Conservation (phyloP, 2,113 vertebrate genomes). For the Pluvianellus socialis region DNA sequence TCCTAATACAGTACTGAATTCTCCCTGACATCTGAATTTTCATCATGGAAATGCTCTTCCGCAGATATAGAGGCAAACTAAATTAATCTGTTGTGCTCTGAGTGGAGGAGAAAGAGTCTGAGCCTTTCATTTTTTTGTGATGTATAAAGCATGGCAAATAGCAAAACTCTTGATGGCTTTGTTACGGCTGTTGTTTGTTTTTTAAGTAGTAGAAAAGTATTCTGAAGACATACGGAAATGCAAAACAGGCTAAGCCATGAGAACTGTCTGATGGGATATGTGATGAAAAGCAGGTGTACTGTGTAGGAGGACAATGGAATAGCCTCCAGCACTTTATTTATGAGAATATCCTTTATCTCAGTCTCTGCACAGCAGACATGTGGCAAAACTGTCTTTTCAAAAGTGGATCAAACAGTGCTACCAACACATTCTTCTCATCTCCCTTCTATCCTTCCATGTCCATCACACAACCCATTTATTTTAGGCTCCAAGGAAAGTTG, state of each 20-base stretch:
- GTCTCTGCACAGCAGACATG: background rate
- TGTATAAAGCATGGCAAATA: background rate
- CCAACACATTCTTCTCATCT: background rate
- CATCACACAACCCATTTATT: background rate
- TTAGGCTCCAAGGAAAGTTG: background rate
- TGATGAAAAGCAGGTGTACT: slow-evolving; percentile 31
- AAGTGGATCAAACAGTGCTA: background rate
- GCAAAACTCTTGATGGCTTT: background rate
- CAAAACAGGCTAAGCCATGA: background rate
- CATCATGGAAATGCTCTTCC: slow-evolving; percentile 35
- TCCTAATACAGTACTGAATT: slow-evolving; percentile 54
- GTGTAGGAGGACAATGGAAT: slow-evolving; percentile 7
- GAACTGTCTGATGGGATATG: background rate
- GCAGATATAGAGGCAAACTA: slow-evolving; percentile 45
- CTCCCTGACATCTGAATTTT: slow-evolving; percentile 58
- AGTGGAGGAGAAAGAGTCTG: background rate
- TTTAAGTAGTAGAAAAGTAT: background rate
- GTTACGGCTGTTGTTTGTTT: background rate
- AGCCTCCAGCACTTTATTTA: slow-evolving; percentile 17
- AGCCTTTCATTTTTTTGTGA: background rate
- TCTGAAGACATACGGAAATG: slow-evolving; percentile 29
- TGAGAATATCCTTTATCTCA: slow-evolving; percentile 10
- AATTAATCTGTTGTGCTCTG: slow-evolving; percentile 31
- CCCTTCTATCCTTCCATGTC: background rate
- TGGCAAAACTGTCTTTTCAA: slow-evolving; percentile 21